phyloP scores from a whole-genome alignment of 2,797 vertebrate genomes.

The Alectoris magna region DNA sequence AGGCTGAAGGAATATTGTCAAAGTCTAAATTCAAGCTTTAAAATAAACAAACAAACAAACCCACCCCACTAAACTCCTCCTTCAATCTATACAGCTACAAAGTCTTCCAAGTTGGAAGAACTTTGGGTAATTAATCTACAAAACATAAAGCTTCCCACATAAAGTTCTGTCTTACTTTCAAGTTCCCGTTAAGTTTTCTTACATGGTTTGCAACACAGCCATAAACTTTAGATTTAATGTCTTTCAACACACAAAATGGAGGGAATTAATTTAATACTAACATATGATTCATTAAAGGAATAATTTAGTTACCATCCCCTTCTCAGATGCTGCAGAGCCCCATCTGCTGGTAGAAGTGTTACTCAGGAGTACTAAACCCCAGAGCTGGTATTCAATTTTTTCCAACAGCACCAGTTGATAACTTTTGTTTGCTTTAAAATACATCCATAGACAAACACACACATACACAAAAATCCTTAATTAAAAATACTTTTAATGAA shows the following conservation, averaged over 20 bases:
- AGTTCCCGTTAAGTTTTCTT: neutral
- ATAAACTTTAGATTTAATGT: neutral
- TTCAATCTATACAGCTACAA: neutral
- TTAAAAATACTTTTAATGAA: neutral
- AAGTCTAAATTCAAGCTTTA: neutral
- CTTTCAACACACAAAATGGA: neutral
- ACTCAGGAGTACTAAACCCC: neutral
- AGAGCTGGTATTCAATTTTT: neutral
- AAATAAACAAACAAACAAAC: no score
- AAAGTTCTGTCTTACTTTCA: neutral
- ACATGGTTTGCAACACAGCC: neutral
- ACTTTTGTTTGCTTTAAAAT: neutral
- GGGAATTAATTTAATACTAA: neutral
- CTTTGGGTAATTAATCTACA: neutral
- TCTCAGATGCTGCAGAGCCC: neutral
- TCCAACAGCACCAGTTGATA: neutral
- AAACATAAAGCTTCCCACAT: neutral
- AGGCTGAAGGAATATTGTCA: neutral
- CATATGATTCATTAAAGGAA: neutral
- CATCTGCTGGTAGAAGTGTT: conserved; percentile 46
- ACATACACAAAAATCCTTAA: neutral
- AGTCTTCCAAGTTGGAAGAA: neutral
- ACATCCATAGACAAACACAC: neutral
- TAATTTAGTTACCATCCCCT: neutral
- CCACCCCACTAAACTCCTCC: no score